Conservation (phyloP, 2,113 vertebrate species). For the Cynocephalus volans region DNA sequence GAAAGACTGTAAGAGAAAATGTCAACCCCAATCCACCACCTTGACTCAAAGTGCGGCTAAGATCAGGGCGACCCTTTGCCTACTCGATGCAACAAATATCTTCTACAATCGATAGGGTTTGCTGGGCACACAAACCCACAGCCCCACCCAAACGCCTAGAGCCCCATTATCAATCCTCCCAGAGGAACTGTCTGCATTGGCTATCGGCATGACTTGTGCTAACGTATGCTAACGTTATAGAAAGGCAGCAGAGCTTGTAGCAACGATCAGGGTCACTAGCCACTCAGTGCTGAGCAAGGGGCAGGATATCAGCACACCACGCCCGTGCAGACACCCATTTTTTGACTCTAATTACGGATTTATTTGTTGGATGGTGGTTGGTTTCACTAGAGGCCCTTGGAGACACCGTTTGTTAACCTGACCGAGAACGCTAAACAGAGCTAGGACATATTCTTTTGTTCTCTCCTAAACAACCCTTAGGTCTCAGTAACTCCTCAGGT, state of each 20-base stretch:
- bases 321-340: rapidly evolving
- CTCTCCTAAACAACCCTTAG: neutral
- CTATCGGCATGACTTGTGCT: neutral
- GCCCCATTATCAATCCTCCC: neutral
- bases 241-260: neutral
- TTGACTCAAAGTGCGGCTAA: neutral
- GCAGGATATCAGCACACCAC: neutral
- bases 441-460: neutral
- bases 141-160: neutral
- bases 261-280: neutral
- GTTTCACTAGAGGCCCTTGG: neutral
- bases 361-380: neutral
- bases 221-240: neutral
- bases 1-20: neutral
- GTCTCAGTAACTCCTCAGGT: neutral
- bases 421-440: neutral
- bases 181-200: neutral
- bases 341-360: neutral
- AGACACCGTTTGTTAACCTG: neutral
- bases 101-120: neutral
- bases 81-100: neutral
- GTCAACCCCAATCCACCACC: neutral
- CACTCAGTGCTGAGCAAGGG: rapidly evolving
- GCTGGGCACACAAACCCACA: neutral
- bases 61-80: neutral